Conservation (phyloP, 2,113 vertebrate genomes). For the Chamaea fasciata region DNA sequence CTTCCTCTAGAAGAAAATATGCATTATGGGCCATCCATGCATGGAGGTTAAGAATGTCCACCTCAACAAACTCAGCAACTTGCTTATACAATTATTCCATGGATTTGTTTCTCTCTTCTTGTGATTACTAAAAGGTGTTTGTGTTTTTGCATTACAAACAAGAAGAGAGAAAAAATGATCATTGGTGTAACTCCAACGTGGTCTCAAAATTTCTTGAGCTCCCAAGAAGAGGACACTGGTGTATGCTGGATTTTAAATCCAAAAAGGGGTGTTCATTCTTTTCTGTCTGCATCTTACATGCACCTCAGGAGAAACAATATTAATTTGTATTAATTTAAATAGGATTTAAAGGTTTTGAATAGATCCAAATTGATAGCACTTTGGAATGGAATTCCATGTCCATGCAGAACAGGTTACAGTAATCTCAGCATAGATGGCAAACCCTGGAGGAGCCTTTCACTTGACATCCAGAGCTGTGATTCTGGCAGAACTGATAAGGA, state of each 20-base stretch:
- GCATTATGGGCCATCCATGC: neutral
- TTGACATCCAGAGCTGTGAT: neutral
- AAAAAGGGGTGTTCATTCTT: neutral
- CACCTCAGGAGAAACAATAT: neutral
- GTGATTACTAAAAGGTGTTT: neutral
- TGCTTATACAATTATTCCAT: neutral
- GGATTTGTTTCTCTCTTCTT: neutral
- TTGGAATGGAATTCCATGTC: neutral
- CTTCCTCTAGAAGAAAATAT: neutral
- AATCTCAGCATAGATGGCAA: neutral
- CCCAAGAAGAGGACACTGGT: neutral
- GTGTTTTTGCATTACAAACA: neutral
- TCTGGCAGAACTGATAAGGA: neutral
- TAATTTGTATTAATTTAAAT: neutral
- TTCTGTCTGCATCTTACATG: neutral
- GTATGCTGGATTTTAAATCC: neutral
- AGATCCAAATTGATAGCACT: neutral
- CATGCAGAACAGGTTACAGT: neutral
- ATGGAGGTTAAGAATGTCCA: neutral
- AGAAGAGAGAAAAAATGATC: neutral
- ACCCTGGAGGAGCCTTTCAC: neutral
- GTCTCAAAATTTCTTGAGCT: neutral
- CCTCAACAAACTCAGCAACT: neutral
- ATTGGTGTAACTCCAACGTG: rapidly evolving
- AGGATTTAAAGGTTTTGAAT: neutral